Conservation (phyloP, 23 tunicate species). For the Phallusia fumigata region DNA sequence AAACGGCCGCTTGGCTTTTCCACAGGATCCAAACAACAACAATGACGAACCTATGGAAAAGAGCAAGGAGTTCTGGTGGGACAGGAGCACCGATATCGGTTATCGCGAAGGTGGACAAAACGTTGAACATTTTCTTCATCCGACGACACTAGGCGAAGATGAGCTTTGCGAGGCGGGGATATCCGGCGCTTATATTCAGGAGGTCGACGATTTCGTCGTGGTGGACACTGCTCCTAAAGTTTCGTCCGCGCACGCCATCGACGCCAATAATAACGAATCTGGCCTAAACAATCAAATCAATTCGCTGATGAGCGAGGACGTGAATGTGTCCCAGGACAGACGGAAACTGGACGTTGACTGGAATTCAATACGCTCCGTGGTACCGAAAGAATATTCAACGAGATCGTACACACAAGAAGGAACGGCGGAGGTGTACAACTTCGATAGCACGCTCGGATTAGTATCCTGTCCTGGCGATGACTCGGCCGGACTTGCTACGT, state of each 20-base stretch:
- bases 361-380: constrained; percentile 21
- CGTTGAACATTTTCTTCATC: neutral
- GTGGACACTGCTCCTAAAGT: constrained; percentile 26
- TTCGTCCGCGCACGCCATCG: neutral
- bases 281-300: neutral
- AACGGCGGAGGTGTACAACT: constrained; percentile 18
- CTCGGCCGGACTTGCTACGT: neutral
- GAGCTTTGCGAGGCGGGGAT: neutral
- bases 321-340: neutral
- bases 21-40: constrained; percentile 16
- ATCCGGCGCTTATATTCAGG: constrained; percentile 17
- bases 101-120: neutral
- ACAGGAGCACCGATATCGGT: constrained; percentile 48
- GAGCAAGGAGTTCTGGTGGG: constrained; percentile 46
- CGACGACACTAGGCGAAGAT: neutral
- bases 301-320: neutral
- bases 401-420: constrained; percentile 33
- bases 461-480: neutral
- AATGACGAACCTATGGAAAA: neutral
- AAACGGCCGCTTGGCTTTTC: neutral
- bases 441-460: neutral
- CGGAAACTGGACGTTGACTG: constrained; percentile 36
- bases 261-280: neutral
- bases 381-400: constrained; percentile 21
- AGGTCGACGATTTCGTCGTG: constrained; percentile 32